A percentile compares a stretch with the other conserved stretches of the same genome.
Evolutionary conservation across 53 echinoderm and acorn worm genomes (phyloP).

Genomic region (Glandiceps talaboti): DNA sequence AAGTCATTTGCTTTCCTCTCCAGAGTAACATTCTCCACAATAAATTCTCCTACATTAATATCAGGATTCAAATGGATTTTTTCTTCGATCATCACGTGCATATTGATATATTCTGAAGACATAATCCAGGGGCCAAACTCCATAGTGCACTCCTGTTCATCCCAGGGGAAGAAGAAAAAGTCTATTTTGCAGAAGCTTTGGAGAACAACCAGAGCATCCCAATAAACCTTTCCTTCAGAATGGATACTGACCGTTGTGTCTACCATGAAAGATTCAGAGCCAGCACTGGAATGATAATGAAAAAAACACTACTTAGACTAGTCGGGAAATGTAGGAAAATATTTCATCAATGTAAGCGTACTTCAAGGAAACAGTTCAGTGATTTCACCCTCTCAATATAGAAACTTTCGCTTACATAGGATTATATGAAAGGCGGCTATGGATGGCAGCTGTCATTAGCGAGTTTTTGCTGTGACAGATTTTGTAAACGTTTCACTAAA

Average conservation of each 20-base stretch:
- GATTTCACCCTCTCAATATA: no score
- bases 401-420: no score
- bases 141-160: slow-evolving; percentile 48
- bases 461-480: no score
- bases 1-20: background rate
- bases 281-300: background rate
- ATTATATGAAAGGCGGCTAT: no score
- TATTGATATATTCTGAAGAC: slow-evolving; percentile 8
- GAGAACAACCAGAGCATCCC: slow-evolving; percentile 39
- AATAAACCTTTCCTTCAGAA: slow-evolving; percentile 16
- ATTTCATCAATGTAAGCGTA: no score
- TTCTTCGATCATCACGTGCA: slow-evolving; percentile 17
- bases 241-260: slow-evolving; percentile 5
- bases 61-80: slow-evolving; percentile 12
- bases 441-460: no score
- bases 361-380: no score
- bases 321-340: no score
- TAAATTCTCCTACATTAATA: background rate
- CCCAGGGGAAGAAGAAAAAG: slow-evolving; percentile 62
- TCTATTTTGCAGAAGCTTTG: slow-evolving; percentile 63
- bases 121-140: slow-evolving; percentile 46
- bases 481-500: no score
- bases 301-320: no score
- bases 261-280: background rate
- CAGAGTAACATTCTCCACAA: background rate